phyloP scores from a whole-genome alignment of 1,140 invertebrate genomes.

The Drosophila micromelanica region DNA sequence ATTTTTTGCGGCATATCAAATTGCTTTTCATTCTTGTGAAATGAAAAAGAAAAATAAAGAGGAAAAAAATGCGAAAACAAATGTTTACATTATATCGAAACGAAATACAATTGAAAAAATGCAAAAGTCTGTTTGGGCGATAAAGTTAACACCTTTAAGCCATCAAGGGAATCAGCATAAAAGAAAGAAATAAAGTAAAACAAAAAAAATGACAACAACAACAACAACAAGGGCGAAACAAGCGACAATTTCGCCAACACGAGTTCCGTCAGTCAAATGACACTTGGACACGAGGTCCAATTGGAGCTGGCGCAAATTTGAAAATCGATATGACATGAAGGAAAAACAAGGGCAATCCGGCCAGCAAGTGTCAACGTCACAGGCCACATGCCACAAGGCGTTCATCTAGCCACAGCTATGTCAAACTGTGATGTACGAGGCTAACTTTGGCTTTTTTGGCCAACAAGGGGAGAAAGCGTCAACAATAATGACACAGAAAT shows the following conservation, averaged over 20 bases:
- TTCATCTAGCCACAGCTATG: conserved; percentile 20
- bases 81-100: conserved; percentile 63
- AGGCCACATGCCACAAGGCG: conserved; percentile 33
- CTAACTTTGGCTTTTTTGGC: conserved; percentile 56
- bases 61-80: conserved; percentile 47
- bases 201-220: background rate
- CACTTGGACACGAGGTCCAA: conserved; percentile 73
- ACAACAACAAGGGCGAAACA: conserved; percentile 39
- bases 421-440: conserved; percentile 65
- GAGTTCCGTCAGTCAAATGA: conserved; percentile 73
- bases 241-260: conserved; percentile 71
- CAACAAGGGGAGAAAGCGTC: conserved; percentile 29
- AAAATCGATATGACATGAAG: conserved; percentile 81
- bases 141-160: conserved; percentile 81
- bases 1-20: conserved; percentile 60
- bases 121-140: conserved; percentile 39
- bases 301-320: conserved; percentile 51
- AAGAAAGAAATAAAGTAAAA: conserved; percentile 29
- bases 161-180: conserved; percentile 50
- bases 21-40: conserved; percentile 64
- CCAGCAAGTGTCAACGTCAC: conserved; percentile 41
- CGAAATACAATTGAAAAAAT: conserved; percentile 40
- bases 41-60: conserved; percentile 22
- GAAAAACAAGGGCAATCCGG: conserved; percentile 56
- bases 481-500: conserved; percentile 48